Conservation (phyloP, 2,113 vertebrate species). For the Anser cygnoides region DNA sequence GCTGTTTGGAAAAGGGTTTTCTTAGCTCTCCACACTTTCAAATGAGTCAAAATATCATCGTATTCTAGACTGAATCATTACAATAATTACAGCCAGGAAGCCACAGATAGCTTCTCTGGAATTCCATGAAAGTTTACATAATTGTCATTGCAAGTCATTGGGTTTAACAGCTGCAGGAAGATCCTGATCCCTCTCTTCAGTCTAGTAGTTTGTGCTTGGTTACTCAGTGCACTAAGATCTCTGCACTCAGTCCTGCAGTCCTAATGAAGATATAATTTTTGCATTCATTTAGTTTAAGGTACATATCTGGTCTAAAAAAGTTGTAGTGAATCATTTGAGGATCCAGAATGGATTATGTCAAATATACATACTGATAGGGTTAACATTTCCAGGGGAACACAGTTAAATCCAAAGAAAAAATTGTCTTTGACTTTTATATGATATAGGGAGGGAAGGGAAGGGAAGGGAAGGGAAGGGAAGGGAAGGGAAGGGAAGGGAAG, state of each 20-base stretch:
- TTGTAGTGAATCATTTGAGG: background rate
- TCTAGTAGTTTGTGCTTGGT: no score
- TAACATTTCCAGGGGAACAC: background rate
- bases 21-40: constrained; percentile 6
- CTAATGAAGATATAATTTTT: background rate
- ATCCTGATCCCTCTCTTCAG: background rate
- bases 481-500: no score
- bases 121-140: constrained; percentile 46
- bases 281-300: background rate
- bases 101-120: constrained; percentile 27
- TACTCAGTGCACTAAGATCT: background rate
- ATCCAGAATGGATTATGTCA: background rate
- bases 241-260: background rate
- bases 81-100: constrained; percentile 39
- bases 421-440: background rate
- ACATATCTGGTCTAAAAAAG: background rate
- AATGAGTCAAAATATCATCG: constrained; percentile 29
- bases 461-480: background rate
- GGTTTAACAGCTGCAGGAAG: constrained; percentile 44
- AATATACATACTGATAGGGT: background rate
- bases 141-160: constrained; percentile 43
- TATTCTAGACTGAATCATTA: constrained; percentile 55
- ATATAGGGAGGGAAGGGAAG: fast-evolving
- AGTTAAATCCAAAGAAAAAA: background rate
- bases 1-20: constrained; percentile 26